These are phyloP conservation scores for Chloropsis hardwickii DNA, from an alignment of 2,113 vertebrate species.

Conservation along the genomic window DNA sequence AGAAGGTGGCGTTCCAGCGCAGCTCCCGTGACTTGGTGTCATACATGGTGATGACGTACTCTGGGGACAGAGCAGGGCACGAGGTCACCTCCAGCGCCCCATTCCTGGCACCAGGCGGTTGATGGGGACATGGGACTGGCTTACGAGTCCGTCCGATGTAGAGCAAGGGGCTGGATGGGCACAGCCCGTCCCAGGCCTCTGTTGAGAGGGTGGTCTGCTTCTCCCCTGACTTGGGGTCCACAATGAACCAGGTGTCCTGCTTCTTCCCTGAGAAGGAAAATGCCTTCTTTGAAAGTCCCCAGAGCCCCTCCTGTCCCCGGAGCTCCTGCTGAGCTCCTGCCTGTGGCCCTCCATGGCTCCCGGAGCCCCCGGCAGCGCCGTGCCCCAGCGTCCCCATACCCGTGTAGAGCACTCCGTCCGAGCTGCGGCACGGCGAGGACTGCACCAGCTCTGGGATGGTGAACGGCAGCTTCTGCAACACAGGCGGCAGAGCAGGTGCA, in stretches of 20 bases:
- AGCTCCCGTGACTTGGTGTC: slow-evolving; percentile 88
- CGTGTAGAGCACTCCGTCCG: slow-evolving; percentile 92
- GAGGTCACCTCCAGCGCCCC: background rate
- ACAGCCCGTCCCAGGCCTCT: slow-evolving; percentile 82
- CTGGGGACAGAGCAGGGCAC: slow-evolving; percentile 61
- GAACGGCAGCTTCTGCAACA: slow-evolving; percentile 91
- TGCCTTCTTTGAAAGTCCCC: background rate
- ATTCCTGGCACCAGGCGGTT: fast-evolving
- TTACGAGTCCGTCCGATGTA: slow-evolving; percentile 94
- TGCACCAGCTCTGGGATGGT: slow-evolving; percentile 96
- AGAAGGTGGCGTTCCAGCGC: slow-evolving; percentile 92
- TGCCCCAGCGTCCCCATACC: slow-evolving; percentile 57
- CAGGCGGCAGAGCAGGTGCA: fast-evolving
- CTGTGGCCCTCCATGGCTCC: background rate
- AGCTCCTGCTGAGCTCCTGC: fast-evolving
- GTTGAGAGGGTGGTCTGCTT: slow-evolving; percentile 91
- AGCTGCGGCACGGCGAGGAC: slow-evolving; percentile 92
- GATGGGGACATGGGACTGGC: background rate
- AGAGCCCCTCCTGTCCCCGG: fast-evolving
- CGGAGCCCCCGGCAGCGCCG: fast-evolving
- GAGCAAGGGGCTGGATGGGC: slow-evolving; percentile 83
- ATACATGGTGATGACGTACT: slow-evolving; percentile 94
- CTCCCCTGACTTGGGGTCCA: slow-evolving; percentile 93
- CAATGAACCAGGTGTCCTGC: slow-evolving; percentile 92
- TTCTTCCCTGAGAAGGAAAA: slow-evolving; percentile 83